Percentiles rank a stretch among this genome's conserved stretches.
phyloP scores from a whole-genome alignment of 2,797 vertebrate genomes.

The Danio jaintianensis region DNA sequence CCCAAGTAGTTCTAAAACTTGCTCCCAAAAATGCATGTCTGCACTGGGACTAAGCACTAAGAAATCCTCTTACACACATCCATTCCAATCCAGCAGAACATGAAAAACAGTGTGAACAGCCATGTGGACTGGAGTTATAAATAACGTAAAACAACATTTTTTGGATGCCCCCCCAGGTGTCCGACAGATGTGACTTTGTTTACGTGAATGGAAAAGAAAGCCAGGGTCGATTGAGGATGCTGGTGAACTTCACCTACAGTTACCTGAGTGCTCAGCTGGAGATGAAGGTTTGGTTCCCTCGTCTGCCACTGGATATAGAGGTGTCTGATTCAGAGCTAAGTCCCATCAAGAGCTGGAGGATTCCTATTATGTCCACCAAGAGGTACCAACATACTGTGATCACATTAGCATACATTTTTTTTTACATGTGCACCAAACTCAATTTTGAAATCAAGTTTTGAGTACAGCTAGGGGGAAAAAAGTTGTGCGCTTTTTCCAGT shows the following conservation, averaged over 20 bases:
- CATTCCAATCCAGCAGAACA: slow-evolving; percentile 33
- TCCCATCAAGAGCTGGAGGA: slow-evolving; percentile 95
- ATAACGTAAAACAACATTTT: slow-evolving; percentile 14
- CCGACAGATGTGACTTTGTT: slow-evolving; percentile 91
- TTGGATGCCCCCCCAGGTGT: slow-evolving; percentile 79
- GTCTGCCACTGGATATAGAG: slow-evolving; percentile 90
- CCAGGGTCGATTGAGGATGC: slow-evolving; percentile 86
- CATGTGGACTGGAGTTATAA: background rate
- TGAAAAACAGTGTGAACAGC: slow-evolving; percentile 4
- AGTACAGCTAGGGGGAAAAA: too few relatives aligned
- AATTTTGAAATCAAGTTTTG: too few relatives aligned
- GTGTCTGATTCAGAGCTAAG: slow-evolving; percentile 92
- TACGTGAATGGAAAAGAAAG: slow-evolving; percentile 94
- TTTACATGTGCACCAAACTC: too few relatives aligned
- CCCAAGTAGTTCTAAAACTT: background rate
- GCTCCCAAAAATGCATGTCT: slow-evolving; percentile 31
- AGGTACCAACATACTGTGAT: slow-evolving; percentile 64
- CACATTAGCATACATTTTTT: too few relatives aligned
- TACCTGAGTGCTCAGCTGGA: slow-evolving; percentile 88
- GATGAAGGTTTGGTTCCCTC: slow-evolving; percentile 91
- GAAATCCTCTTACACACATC: slow-evolving; percentile 40
- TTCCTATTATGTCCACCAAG: slow-evolving; percentile 85
- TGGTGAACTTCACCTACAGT: slow-evolving; percentile 92
- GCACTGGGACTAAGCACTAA: background rate
- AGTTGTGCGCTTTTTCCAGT: too few relatives aligned